A percentile compares a stretch with the other conserved stretches of the same genome.
phyloP scores from a whole-genome alignment of 2,113 vertebrate species.

The Cettia cetti region DNA sequence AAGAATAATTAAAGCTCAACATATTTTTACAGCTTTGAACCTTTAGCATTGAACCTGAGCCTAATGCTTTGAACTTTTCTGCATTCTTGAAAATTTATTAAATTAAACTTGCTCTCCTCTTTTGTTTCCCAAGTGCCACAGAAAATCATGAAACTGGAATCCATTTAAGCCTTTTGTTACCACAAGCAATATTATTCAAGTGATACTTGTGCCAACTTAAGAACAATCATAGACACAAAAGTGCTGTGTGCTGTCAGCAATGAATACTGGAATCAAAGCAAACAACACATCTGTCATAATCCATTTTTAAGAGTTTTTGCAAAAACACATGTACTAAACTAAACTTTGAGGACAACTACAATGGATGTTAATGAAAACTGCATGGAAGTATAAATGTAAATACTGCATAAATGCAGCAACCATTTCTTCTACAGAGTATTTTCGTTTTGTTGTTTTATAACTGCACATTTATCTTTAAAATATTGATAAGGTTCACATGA shows the following conservation, averaged over 20 bases:
- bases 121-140: slow-evolving; percentile 15
- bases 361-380: not conserved
- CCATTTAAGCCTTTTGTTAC: not conserved
- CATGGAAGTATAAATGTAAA: not conserved
- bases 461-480: not conserved
- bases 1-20: not conserved
- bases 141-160: not conserved
- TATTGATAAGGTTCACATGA: not conserved
- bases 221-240: not conserved
- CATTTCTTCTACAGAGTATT: not conserved
- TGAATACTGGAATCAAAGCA: slow-evolving; percentile 1
- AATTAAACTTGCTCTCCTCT: not conserved
- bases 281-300: not conserved
- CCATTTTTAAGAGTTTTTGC: not conserved
- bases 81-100: not conserved
- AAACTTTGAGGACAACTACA: not conserved
- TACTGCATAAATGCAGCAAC: not conserved
- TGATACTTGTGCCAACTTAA: not conserved
- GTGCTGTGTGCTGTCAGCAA: not conserved
- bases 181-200: not conserved
- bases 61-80: not conserved
- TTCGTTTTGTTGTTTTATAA: not conserved
- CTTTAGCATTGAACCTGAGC: not conserved
- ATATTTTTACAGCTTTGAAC: not conserved
- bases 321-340: not conserved